phyloP scores from a whole-genome alignment of 53 echinoderm and acorn worm genomes.

The Astropecten irregularis region DNA sequence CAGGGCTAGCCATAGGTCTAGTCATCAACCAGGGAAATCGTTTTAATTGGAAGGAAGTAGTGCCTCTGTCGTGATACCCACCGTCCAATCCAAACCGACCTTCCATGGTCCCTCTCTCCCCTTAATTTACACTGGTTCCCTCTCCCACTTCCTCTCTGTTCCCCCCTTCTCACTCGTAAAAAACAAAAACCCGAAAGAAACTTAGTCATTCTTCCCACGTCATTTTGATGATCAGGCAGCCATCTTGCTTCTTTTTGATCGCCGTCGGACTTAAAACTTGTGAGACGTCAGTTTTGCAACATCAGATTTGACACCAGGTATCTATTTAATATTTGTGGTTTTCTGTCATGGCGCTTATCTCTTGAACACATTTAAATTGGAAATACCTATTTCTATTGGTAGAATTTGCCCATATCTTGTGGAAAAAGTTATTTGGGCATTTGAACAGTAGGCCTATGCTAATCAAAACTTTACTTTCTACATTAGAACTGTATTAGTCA shows the following conservation, averaged over 20 bases:
- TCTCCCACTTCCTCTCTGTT: background rate
- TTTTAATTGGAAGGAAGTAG: slow-evolving; percentile 41
- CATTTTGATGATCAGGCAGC: slow-evolving; percentile 13
- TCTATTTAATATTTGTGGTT: slow-evolving; percentile 37
- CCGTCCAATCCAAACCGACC: background rate
- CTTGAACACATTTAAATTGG: no score
- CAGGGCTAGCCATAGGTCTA: background rate
- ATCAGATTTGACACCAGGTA: slow-evolving; percentile 37
- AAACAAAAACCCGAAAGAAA: background rate
- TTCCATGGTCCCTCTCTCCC: slow-evolving; percentile 7
- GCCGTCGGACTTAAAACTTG: slow-evolving; percentile 3
- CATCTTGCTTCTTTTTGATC: background rate
- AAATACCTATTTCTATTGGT: no score
- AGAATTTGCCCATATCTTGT: no score
- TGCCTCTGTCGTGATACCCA: slow-evolving; percentile 24
- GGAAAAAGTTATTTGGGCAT: no score
- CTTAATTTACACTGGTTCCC: slow-evolving; percentile 16
- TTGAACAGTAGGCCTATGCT: no score
- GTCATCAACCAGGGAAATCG: slow-evolving; percentile 1
- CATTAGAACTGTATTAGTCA: no score
- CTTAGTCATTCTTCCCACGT: slow-evolving; percentile 40
- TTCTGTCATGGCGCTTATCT: slow-evolving; percentile 2
- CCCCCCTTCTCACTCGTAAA: background rate
- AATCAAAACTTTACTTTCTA: no score
- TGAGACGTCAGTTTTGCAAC: background rate